Evolutionary conservation across 2,888 invertebrate genomes (phyloP), one percentile per base, ranked within the genome.

Genomic region (Tricholauxania praeusta): DNA sequence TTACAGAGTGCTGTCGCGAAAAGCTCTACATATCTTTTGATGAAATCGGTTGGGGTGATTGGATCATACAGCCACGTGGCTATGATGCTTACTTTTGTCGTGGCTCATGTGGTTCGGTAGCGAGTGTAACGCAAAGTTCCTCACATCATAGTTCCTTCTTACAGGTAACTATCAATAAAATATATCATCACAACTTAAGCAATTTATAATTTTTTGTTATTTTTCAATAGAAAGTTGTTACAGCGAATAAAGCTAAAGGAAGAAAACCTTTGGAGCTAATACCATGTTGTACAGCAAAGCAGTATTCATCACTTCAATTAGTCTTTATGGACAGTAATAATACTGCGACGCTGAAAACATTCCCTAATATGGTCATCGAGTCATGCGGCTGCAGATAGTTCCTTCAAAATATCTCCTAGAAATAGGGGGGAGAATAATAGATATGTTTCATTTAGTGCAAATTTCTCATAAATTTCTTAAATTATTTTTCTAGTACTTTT

Each of bases 291-390:
- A 94, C 95, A 10, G 94, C 96, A 1, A 94, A 94, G 65, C 93
- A 93, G 75, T 93, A 95, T 86, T 93, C 93, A 75, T 91, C 94
- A 2, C 88, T 96, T 70, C 93, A 94, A 80, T 88, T 96, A 57
- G 90, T 96, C 12, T 96, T 94, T 84, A 90, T 93, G 88, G 93
- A 94, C 84, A 92, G 93, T 19, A 93, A 94, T 80, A 92, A 92
- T 79, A 93, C 94, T 5, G 91, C 94, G 77, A 93, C 93, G 60
- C 92, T 93, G 80, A 94, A 93, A 82, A 92, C 92, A 1, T 86
- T 96, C 74, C 94, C 95, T 0, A 95, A 96, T 81, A 96, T 96
- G 95, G 93, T 96, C 55, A 95, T 96, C n/a, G 95, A 96, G 79
- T 92, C 94, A 8, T 96, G 96, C 84, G 96, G 96, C 19, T 96